Base-by-base conservation (phyloP, 2,888 invertebrate genomes). In the Dicroscelio sp. region DNA sequence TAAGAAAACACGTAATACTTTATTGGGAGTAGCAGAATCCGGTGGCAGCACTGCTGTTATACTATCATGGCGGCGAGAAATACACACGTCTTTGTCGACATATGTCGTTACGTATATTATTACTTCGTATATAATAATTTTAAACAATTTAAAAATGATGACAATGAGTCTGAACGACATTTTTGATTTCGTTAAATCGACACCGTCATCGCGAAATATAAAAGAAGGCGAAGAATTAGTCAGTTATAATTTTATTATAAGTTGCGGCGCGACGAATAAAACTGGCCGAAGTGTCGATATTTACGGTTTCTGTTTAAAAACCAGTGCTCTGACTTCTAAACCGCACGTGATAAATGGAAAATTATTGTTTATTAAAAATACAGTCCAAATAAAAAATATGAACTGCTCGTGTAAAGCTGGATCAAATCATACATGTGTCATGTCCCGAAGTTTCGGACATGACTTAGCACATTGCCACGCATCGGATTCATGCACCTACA, bases 391-490 rank as follows among this genome's bases (percentile, higher is more conserved):
- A 5, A 76, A 76, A 38, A 58, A 38, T 23, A 71, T 83, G 71
- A 12, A 71, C 20, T 83, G 71, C 17, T 71, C 71, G 20, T 71
- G 71, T 33, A 83, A 83, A 60, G 82, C 71, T 17, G 82, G 71
- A 0, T 55, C n/a, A 14, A 43, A 71, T 12, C 71, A 83, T 4
- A 14, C 67, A 27, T 83, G 71, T n/a, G n/a, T n/a, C n/a, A n/a
- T n/a, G n/a, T n/a, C n/a, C n/a, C n/a, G n/a, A n/a, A n/a, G n/a
- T n/a, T n/a, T n/a, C 43, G 58, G 71, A 71, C 69, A 71, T 38
- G 33, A 71, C 17, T 69, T 83, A 12, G 82, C 69, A n/a, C n/a
- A 27, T n/a, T n/a, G n/a, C n/a, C n/a, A n/a, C n/a, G n/a, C n/a
- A n/a, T n/a, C n/a, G n/a, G n/a, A n/a, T n/a, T n/a, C n/a, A n/a